A percentile compares a stretch with the other conserved stretches of the same genome.
Conservation (phyloP, 1,140 invertebrate species). For the Bathynomus jamesi region DNA sequence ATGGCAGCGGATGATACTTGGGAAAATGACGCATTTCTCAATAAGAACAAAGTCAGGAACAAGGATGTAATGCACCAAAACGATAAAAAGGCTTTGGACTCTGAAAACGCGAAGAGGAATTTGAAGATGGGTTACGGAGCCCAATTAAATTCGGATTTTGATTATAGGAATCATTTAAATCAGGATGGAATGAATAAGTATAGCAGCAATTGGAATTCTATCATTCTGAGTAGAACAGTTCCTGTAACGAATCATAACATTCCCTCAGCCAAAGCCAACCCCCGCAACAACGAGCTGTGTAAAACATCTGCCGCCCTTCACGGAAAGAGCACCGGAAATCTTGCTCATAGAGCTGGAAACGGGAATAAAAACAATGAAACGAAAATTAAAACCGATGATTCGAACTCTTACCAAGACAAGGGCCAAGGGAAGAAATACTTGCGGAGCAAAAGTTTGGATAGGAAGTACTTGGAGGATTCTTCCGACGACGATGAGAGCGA, state of each 20-base stretch:
- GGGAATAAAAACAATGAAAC: neutral
- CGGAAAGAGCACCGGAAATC: neutral
- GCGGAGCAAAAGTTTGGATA: slow-evolving; percentile 32
- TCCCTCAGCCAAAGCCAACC: neutral
- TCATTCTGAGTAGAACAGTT: slow-evolving; percentile 22
- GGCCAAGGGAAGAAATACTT: slow-evolving; percentile 16
- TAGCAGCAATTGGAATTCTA: slow-evolving; percentile 33
- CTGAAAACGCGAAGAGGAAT: slow-evolving; percentile 16
- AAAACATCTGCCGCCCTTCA: slow-evolving; percentile 11
- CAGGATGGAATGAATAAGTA: slow-evolving; percentile 29
- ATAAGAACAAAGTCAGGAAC: no score
- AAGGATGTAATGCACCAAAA: no score
- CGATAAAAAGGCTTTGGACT: no score
- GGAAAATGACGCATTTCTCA: neutral
- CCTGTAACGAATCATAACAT: slow-evolving; percentile 9
- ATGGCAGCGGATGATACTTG: neutral
- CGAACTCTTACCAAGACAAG: slow-evolving; percentile 8
- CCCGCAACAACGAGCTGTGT: neutral
- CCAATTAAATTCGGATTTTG: slow-evolving; percentile 29
- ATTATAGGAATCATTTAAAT: slow-evolving; percentile 32
- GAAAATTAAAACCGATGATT: slow-evolving; percentile 1
- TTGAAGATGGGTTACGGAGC: slow-evolving; percentile 21
- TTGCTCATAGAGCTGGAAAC: slow-evolving; percentile 7
- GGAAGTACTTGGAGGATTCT: slow-evolving; percentile 31
- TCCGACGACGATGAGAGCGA: slow-evolving; percentile 34